Base-by-base conservation (phyloP, 2,888 invertebrate species). In the Corbicula japonica region DNA sequence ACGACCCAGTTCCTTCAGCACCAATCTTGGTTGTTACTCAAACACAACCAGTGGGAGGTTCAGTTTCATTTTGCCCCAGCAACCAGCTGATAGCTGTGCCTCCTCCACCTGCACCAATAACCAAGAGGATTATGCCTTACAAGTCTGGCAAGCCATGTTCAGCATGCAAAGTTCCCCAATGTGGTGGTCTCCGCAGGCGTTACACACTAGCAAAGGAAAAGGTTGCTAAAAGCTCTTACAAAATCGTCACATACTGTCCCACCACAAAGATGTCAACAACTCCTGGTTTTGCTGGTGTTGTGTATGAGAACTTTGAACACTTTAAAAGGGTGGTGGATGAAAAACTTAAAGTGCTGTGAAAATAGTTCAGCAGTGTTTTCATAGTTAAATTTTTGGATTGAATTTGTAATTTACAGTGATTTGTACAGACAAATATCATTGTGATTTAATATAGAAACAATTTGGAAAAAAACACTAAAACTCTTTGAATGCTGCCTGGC, bases 141-240 rank as follows among this genome's bases (percentile, higher is more conserved):
- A 58, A 71, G 23, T 23, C 23, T 23, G 23, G 28, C 6, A 71
- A 71, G 23, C 71, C 35, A 12, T 71, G 61, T 52, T 28, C 50
- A 18, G 50, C 48, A 2, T 61, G 71, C 28, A 30, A 46, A 61
- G 50, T 71, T 8, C 50, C 61, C 30, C 23, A 38, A 38, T 71
- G 71, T 71, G 71, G 71, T 61, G 71, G 71, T 8, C 41, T 50
- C 6, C 41, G n/a, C n/a, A 48, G 62, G 26, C n/a, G 71, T 6
- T 71, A 50, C 61, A 71, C 71, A 10, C 58, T 44, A 10, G 26
- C 71, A 12, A 65, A 65, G 23, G 52, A 32, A 18, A 12, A 65
- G 52, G 34, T 52, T 18, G 65, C 62, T 15, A 21, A 30, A 6
- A 65, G 52, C 52, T 15, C 4, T 6, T 38, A 32, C n/a, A 71